phyloP scores from a whole-genome alignment of 2,113 vertebrate species.

The Cinclus mexicanus region DNA sequence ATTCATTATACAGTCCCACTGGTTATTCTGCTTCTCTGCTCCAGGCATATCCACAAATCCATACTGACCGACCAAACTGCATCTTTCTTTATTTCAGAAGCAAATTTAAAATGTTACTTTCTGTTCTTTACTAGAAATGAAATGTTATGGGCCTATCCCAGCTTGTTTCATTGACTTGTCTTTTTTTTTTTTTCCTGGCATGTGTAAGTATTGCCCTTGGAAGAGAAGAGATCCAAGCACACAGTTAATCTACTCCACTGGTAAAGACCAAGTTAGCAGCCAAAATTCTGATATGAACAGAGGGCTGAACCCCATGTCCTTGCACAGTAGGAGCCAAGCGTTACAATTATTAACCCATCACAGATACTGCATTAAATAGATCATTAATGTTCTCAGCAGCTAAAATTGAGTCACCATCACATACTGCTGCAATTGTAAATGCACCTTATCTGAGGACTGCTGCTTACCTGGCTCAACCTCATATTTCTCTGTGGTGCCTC shows the following conservation, averaged over 20 bases:
- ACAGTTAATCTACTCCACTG: neutral
- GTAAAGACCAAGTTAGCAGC: neutral
- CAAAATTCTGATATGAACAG: neutral
- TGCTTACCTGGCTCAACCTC: neutral
- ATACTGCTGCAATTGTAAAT: neutral
- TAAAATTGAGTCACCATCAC: neutral
- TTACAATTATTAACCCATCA: neutral
- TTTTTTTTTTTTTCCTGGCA: neutral
- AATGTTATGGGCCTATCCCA: neutral
- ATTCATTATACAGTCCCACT: neutral
- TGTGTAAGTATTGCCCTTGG: neutral
- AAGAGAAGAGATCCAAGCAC: neutral
- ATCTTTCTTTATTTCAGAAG: neutral
- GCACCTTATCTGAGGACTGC: neutral
- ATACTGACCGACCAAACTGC: neutral
- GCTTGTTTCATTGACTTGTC: neutral
- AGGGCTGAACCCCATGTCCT: neutral
- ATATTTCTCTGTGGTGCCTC: neutral
- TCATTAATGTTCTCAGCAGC: neutral
- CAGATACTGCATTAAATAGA: neutral
- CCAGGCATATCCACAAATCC: neutral
- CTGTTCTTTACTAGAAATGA: neutral
- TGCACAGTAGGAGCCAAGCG: neutral
- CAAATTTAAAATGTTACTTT: neutral
- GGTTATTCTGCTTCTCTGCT: neutral